Base-by-base conservation (phyloP, 2,113 vertebrate species). In the Phaethornis superciliosus region DNA sequence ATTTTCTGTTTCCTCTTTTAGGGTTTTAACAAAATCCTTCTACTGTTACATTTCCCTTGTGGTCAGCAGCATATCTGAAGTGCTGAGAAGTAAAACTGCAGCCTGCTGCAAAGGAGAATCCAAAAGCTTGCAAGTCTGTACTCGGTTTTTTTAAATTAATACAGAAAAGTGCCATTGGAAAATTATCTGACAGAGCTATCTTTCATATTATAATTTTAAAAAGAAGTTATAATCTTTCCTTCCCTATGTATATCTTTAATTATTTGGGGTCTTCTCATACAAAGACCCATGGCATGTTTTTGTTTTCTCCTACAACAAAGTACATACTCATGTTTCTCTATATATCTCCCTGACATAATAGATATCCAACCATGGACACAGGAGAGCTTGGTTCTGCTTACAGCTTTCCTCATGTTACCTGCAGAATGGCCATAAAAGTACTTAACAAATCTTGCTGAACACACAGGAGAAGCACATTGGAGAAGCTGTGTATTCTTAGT, bases 381-480 rank as follows among this genome's bases (percentile, higher is more conserved):
- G 33, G 6, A 80, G 13, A 5, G 30, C 30, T 18, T 22, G 30
- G n/a, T 9, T 69, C 23, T 74, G 44, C 27, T 55, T 20, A 14
- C 5, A 49, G 26, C 20, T 80, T 80, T n/a, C 52, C 44, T 52
- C 63, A 2, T 6, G 4, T 27, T 62, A 59, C 46, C 21, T 56
- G 46, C 27, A 83, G 46, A 54, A 56, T 4, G 15, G 40, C 2
- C 14, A 27, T 64, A 37, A 37, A 23, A 23, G n/a, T 32, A 11
- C 35, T 19, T 19, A 26, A 21, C 23, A 60, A 8, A 56, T 8
- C 32, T 49, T 67, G 10, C 42, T 70, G 47, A 60, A 12, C 24
- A 59, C 0, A 0, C 21, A 28, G 8, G 23, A 21, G 56, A 75
- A 59, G 12, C 32, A 21, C 20, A 26, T 20, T 58, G 18, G 15